Evolutionary conservation across 2,797 vertebrate species (phyloP), one percentile per base, ranked within the genome.

Genomic region (Lagocephalus sceleratus): DNA sequence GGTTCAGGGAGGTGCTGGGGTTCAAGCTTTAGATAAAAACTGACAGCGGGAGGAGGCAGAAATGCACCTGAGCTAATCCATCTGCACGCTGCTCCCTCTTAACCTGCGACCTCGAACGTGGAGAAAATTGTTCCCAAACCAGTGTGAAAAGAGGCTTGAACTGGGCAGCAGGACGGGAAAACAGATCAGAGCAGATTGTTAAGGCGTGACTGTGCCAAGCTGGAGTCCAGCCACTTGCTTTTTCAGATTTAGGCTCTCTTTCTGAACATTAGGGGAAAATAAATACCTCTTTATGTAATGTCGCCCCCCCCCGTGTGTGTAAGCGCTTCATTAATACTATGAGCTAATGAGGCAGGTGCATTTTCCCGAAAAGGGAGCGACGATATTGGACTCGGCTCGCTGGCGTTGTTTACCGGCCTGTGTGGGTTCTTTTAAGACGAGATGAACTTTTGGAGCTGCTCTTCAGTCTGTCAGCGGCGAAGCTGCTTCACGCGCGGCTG

Each of bases 151-250:
- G 41, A 63, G 21, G 47, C 61, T 14, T 17, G 38, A 61, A 64
- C 51, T 66, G 56, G 55, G 53, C 63, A 73, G 55, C 32, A 23
- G 39, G 38, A 51, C 54, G 51, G 46, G 20, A 60, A 72, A 71
- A 61, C 58, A 42, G 8, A 35, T 70, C 19, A 73, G 68, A 73
- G 67, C 54, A 66, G 45, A 49, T 39, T 61, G 63, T 61, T 56
- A 64, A 5, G 50, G 57, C 17, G 19, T 45, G 51, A 43, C 57
- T 54, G 45, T 51, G 57, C 47, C 52, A 59, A 61, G 43, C 47
- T 48, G 61, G 50, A 67, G 21, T 52, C 16, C 0, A 57, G 56
- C 60, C 56, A 60, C 55, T 35, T 49, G 46, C 35, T 14, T 20
- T 47, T 47, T 74, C 60, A 55, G 21, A 51, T 20, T 53, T 29